Conservation (phyloP, 1,140 invertebrate genomes). For the Platyura marginata region DNA sequence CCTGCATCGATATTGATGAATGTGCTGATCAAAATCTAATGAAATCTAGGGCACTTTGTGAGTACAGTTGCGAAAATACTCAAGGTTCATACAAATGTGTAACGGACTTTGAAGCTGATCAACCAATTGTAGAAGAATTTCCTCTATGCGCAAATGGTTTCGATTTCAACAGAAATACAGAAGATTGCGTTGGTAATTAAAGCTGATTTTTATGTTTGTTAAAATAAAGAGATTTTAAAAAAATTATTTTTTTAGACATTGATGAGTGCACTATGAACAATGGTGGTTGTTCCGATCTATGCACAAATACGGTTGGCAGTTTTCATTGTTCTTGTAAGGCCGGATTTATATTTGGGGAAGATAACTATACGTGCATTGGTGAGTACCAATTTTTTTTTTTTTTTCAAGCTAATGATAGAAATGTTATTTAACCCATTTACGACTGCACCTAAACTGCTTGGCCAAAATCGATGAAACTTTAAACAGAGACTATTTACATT, state of each 20-base stretch:
- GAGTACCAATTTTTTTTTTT: too few species aligned
- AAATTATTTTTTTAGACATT: constrained; percentile 33
- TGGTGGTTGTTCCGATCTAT: constrained; percentile 39
- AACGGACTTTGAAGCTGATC: background rate
- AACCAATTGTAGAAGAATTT: background rate
- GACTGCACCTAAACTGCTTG: too few species aligned
- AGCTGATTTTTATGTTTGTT: background rate
- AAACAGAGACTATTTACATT: too few species aligned
- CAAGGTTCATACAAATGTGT: background rate
- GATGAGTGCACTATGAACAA: constrained; percentile 41
- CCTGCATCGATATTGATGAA: constrained; percentile 56
- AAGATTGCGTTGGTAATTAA: background rate
- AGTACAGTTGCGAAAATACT: background rate
- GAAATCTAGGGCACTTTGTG: background rate
- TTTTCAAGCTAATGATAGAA: too few species aligned
- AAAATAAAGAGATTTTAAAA: background rate
- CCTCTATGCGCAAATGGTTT: background rate
- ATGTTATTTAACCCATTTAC: too few species aligned
- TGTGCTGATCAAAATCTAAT: constrained; percentile 25
- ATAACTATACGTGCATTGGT: constrained; percentile 43
- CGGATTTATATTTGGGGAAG: constrained; percentile 49
- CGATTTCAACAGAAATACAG: background rate
- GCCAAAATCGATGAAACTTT: too few species aligned
- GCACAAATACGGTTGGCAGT: constrained; percentile 59
- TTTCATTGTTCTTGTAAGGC: constrained; percentile 68